phyloP scores from a whole-genome alignment of 1,140 invertebrate species.

The Diuraphis noxia region DNA sequence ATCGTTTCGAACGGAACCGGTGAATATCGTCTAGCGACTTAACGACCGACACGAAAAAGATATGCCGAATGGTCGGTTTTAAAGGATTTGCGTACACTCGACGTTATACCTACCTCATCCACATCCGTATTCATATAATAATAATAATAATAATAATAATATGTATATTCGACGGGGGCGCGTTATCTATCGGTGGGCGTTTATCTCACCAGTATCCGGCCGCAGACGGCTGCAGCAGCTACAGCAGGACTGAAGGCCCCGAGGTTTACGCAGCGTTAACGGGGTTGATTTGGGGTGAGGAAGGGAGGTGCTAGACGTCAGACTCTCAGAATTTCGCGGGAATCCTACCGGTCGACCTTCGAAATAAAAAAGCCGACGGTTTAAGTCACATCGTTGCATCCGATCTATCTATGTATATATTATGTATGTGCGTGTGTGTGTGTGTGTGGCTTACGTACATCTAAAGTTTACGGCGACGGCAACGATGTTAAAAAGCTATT shows the following conservation, averaged over 20 bases:
- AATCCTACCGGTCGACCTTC: neutral
- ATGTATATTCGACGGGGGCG: neutral
- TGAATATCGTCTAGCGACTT: neutral
- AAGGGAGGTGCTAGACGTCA: neutral
- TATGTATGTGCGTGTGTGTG: neutral
- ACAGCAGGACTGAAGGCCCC: neutral
- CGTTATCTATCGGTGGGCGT: neutral
- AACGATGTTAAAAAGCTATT: slow-evolving; percentile 40
- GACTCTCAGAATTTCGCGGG: neutral
- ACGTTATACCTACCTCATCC: neutral
- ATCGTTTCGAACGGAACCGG: neutral
- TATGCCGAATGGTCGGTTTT: neutral
- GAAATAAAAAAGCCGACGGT: neutral
- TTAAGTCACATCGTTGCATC: neutral
- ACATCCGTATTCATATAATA: neutral
- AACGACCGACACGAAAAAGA: neutral
- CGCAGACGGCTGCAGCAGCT: too few relatives aligned
- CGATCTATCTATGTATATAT: neutral
- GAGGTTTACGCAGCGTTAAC: neutral
- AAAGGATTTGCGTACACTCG: neutral
- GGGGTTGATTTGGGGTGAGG: too few relatives aligned
- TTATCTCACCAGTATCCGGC: neutral
- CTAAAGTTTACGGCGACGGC: neutral
- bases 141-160: neutral
- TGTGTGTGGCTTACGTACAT: neutral